These are phyloP conservation scores for Euura saliciscinereae DNA, from an alignment of 1,140 invertebrate genomes.

Conservation along the genomic window DNA sequence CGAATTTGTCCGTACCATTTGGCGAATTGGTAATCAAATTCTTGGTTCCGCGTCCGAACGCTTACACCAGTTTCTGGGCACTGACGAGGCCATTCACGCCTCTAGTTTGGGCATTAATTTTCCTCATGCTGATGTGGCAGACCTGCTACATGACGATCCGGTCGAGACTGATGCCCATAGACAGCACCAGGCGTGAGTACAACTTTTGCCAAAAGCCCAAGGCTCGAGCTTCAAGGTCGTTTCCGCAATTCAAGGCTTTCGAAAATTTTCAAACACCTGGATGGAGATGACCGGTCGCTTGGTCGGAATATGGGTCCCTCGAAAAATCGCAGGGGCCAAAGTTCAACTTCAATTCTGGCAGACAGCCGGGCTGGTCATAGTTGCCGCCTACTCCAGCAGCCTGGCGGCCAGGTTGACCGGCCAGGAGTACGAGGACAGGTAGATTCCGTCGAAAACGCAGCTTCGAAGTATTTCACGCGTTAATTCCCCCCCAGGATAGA, in stretches of 20 bases:
- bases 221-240: no score
- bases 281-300: constrained; percentile 44
- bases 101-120: constrained; percentile 36
- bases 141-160: constrained; percentile 30
- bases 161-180: constrained; percentile 36
- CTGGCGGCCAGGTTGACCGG: constrained; percentile 46
- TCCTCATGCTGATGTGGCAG: constrained; percentile 26
- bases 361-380: constrained; percentile 41
- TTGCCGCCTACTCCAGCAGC: constrained; percentile 48
- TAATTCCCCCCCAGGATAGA: constrained; percentile 41
- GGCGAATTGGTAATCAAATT: constrained; percentile 36
- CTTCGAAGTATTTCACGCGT: no score
- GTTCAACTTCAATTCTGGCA: constrained; percentile 49
- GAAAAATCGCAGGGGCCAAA: constrained; percentile 27
- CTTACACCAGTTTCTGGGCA: constrained; percentile 45
- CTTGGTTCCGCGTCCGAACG: constrained; percentile 47
- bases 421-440: constrained; percentile 46
- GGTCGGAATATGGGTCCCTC: constrained; percentile 39
- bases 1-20: constrained; percentile 42
- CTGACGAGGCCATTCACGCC: constrained; percentile 41
- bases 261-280: constrained; percentile 35
- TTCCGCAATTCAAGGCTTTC: constrained; percentile 33
- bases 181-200: constrained; percentile 38
- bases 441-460: not conserved
- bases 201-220: not conserved